These are phyloP conservation scores for Mus spicilegus DNA, from an alignment of 2,113 vertebrate species.

Conservation along the genomic window DNA sequence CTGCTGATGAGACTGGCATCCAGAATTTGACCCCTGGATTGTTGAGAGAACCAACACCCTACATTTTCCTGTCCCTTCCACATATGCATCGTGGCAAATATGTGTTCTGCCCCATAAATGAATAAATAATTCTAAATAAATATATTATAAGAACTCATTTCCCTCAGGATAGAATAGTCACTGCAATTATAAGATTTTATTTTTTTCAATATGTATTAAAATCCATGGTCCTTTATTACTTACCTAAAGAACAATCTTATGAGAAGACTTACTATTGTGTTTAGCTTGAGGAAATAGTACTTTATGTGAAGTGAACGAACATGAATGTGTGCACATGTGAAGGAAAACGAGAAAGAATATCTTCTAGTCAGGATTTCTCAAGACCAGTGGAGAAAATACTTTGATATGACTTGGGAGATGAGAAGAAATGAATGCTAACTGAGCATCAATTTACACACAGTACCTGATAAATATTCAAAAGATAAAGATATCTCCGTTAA, in stretches of 20 bases:
- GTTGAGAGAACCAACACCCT: background rate
- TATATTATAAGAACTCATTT: background rate
- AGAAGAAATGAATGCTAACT: conserved; percentile 28
- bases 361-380: background rate
- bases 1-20: background rate
- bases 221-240: background rate
- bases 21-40: background rate
- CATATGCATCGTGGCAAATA: background rate
- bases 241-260: background rate
- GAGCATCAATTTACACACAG: background rate
- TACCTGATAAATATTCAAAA: conserved; percentile 6
- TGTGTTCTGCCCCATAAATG: background rate
- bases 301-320: background rate
- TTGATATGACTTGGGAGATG: background rate
- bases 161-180: background rate
- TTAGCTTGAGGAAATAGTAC: conserved; percentile 28
- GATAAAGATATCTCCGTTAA: background rate
- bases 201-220: background rate
- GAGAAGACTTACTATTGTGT: background rate
- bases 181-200: background rate
- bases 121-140: background rate
- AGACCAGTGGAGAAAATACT: background rate
- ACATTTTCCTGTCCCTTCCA: background rate
- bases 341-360: background rate
- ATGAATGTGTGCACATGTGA: background rate